Evolutionary conservation across 2,888 invertebrate species (phyloP).

Genomic region (Epirrita christyi): DNA sequence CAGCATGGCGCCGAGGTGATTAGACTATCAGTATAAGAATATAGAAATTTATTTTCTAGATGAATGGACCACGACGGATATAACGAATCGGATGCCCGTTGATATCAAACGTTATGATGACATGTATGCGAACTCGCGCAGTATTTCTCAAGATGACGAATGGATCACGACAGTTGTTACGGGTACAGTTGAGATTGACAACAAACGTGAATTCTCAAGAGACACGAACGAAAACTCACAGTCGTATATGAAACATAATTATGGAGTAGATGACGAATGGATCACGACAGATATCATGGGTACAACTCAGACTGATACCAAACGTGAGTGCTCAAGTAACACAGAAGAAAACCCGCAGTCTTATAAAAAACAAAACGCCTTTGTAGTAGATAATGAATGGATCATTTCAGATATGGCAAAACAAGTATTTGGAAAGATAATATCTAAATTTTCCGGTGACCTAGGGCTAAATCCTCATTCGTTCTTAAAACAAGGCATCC

Average conservation of each 20-base stretch:
- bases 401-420: background rate
- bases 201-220: background rate
- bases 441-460: background rate
- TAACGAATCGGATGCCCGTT: no score
- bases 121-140: background rate
- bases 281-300: conserved; percentile 7
- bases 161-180: conserved; percentile 12
- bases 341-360: background rate
- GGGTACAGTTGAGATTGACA: background rate
- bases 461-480: background rate
- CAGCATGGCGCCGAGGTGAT: no score
- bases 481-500: background rate
- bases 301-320: background rate
- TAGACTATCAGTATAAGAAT: no score
- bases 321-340: background rate
- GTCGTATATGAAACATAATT: background rate
- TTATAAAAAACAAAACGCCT: background rate
- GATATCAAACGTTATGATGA: no score
- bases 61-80: no score
- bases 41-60: no score
- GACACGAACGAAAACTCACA: background rate
- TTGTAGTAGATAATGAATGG: conserved; percentile 5
- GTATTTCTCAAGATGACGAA: background rate
- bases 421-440: background rate
- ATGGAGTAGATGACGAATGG: conserved; percentile 4